phyloP scores from a whole-genome alignment of 37 sponge, comb jelly and placozoan genomes.

The Axinella damicornis region DNA sequence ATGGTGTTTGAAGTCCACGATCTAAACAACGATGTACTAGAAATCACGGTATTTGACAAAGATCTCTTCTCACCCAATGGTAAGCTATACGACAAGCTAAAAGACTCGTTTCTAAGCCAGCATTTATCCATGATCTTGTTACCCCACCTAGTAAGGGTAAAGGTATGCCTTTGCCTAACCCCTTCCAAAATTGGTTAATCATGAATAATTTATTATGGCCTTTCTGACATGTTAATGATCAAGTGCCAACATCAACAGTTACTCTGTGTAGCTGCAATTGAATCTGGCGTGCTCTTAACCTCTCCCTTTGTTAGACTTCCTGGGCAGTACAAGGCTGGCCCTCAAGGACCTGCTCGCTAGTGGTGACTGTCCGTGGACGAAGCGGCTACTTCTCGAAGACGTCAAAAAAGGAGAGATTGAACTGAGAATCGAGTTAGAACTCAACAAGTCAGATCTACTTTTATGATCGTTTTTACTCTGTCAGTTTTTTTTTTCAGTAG shows the following conservation, averaged over 20 bases:
- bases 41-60: conserved; percentile 83
- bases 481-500: not conserved
- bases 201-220: too few species aligned
- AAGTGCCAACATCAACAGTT: too few species aligned
- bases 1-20: conserved; percentile 71
- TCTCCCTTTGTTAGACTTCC: conserved; percentile 62
- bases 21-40: conserved; percentile 50
- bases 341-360: conserved; percentile 60
- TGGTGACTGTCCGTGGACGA: conserved; percentile 76
- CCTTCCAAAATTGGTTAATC: too few species aligned
- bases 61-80: conserved; percentile 91
- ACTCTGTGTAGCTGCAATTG: too few species aligned
- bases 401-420: conserved; percentile 77
- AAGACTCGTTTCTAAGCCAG: too few species aligned
- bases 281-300: too few species aligned
- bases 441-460: conserved; percentile 45
- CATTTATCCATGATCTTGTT: too few species aligned
- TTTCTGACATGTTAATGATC: too few species aligned
- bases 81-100: not conserved
- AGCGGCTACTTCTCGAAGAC: conserved; percentile 73
- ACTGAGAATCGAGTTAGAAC: conserved; percentile 48
- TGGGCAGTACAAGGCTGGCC: conserved; percentile 68
- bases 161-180: too few species aligned
- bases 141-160: too few species aligned
- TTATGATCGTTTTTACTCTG: conserved; percentile 11